A percentile compares a stretch with the other conserved stretches of the same genome.
Evolutionary conservation across 2,888 invertebrate species (phyloP).

Genomic region (Ypsolopha sequella): DNA sequence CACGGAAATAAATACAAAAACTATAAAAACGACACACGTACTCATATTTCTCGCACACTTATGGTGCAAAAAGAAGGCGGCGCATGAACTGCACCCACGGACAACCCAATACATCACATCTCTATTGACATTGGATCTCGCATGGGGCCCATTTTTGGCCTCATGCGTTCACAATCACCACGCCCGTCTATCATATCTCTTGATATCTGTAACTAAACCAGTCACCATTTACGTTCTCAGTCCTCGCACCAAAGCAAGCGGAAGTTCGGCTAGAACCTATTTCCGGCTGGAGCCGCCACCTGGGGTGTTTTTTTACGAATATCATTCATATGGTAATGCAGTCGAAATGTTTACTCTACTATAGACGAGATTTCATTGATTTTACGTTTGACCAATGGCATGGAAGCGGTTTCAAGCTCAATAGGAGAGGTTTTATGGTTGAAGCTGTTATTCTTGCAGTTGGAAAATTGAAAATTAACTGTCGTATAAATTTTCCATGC

Average conservation of each 20-base stretch:
- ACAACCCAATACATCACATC: too few species aligned
- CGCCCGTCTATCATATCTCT: too few species aligned
- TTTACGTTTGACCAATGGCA: neutral
- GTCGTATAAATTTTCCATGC: too few species aligned
- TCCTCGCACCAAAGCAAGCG: constrained; percentile 6
- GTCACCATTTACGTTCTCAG: constrained; percentile 1
- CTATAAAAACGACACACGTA: too few species aligned
- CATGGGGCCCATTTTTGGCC: too few species aligned
- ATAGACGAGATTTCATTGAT: neutral
- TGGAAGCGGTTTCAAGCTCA: neutral
- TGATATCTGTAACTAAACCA: too few species aligned
- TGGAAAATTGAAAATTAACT: too few species aligned
- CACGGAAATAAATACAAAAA: too few species aligned
- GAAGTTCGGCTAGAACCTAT: constrained; percentile 33
- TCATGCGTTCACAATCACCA: too few species aligned
- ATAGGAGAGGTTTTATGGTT: neutral
- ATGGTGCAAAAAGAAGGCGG: too few species aligned
- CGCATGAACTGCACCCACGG: too few species aligned
- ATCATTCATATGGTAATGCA: constrained; percentile 62
- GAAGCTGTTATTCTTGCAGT: neutral
- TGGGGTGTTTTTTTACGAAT: constrained; percentile 47
- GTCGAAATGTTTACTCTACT: neutral
- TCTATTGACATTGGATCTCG: too few species aligned
- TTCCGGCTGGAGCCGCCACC: constrained; percentile 47
- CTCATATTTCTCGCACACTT: neutral